A percentile compares a stretch with the other conserved stretches of the same genome.
phyloP scores from a whole-genome alignment of 2,113 vertebrate genomes.

The Lycocorax pyrrhopterus region DNA sequence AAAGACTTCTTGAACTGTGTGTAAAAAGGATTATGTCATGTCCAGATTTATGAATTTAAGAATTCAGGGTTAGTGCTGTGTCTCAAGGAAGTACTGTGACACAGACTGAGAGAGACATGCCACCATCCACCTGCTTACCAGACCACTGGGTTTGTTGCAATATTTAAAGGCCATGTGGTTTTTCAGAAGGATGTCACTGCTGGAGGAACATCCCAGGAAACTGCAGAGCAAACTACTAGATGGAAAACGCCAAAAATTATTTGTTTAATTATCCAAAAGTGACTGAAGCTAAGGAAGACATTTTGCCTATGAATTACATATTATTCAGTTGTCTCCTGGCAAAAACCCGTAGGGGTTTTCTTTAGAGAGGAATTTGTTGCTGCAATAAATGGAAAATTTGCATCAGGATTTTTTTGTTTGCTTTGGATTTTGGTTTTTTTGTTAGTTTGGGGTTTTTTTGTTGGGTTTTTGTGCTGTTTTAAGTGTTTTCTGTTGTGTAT shows the following conservation, averaged over 20 bases:
- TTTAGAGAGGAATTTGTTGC: background rate
- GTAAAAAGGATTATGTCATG: background rate
- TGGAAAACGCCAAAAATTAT: background rate
- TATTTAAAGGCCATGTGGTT: background rate
- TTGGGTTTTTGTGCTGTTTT: background rate
- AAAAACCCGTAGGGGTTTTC: background rate
- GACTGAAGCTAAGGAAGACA: background rate
- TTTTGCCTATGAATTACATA: background rate
- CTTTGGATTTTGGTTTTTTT: background rate
- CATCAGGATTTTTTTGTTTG: background rate
- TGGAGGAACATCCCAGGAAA: background rate
- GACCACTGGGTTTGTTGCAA: background rate
- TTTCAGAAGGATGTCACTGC: background rate
- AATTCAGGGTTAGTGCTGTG: background rate
- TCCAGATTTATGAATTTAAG: background rate
- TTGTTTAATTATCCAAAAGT: background rate
- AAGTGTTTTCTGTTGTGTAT: background rate
- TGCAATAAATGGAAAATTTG: background rate
- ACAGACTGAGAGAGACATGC: background rate
- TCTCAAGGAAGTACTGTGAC: background rate
- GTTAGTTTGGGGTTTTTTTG: background rate
- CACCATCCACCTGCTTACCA: background rate
- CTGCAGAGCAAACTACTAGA: background rate
- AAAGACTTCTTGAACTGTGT: background rate
- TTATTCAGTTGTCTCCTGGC: background rate